Base-by-base conservation (phyloP, 2,888 invertebrate genomes). In the Hypsopygia costalis region DNA sequence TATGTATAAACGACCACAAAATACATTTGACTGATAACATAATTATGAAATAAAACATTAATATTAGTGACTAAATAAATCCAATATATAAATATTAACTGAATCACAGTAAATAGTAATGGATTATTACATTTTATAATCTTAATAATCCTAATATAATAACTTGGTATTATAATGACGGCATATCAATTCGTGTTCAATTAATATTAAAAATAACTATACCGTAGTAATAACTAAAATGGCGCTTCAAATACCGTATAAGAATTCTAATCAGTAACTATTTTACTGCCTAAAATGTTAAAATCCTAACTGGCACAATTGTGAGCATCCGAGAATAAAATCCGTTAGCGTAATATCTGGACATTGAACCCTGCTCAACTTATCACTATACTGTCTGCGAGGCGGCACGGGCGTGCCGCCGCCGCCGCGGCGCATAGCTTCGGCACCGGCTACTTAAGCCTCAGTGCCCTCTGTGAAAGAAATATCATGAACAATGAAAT, bases 271-370 rank as follows among this genome's bases (percentile, higher is more conserved):
- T 69, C 64, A 62, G 64, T 73, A 69, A 59, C 80, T 81, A 71
- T 46, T 68, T 68, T 69, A 81, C 65, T 58, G 64, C 63, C 74
- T 79, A 75, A 63, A 70, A 69, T 52, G 66, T 74, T 73, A 63
- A 70, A 62, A 65, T 61, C 66, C 75, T 82, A 86, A 76, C 76
- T 87, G 87, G 87, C 87, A 87, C 87, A 83, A 74, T 66, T 63
- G 82, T 87, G 87, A 87, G 87, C 87, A 73, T 83, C 75, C 69
- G 69, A 70, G 61, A 71, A 70, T 69, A 65, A 63, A 64, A 63
- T 71, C 64, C 62, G 58, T 52, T 60, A 58, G 67, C 59, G 64
- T 63, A 65, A 64, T 58, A 62, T 60, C 56, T 72, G 76, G 72
- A 73, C 69, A 58, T 59, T 62, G 62, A 71, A 77, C 82, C 85